Evolutionary conservation across 2,888 invertebrate genomes (phyloP).

Genomic region (Ethmia dodecea): DNA sequence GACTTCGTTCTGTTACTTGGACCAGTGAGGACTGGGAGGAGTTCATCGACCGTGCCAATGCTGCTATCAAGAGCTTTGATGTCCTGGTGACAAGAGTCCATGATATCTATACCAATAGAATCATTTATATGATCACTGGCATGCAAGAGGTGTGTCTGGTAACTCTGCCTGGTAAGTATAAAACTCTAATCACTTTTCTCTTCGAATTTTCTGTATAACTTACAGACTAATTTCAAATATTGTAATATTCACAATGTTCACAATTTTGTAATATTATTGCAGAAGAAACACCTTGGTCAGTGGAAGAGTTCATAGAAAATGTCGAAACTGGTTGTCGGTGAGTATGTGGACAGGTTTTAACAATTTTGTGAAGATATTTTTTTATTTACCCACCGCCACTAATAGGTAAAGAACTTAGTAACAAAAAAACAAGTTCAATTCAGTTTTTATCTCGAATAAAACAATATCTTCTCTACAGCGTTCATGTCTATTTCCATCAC

Average conservation of each 20-base stretch:
- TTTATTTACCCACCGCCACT: too few relatives aligned
- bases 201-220: neutral
- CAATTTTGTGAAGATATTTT: too few relatives aligned
- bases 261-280: too few relatives aligned
- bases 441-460: too few relatives aligned
- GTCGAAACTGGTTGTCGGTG: conserved; percentile 88
- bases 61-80: conserved; percentile 89
- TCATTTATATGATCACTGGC: conserved; percentile 89
- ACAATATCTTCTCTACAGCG: too few relatives aligned
- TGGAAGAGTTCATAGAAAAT: conserved; percentile 90
- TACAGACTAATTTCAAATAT: too few relatives aligned
- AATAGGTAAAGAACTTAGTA: too few relatives aligned
- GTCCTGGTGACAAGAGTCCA: conserved; percentile 86
- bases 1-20: conserved; percentile 89
- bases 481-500: too few relatives aligned
- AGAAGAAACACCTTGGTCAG: conserved; percentile 90
- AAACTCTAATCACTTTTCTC: neutral
- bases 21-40: conserved; percentile 89
- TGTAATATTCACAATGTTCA: too few relatives aligned
- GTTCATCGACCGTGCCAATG: conserved; percentile 86
- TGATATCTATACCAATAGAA: conserved; percentile 94
- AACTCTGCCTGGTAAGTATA: conserved; percentile 80
- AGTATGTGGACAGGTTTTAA: too few relatives aligned
- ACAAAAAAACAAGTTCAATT: too few relatives aligned
- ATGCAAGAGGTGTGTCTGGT: conserved; percentile 93